Percentiles rank a stretch among this genome's conserved stretches.
These are phyloP conservation scores for Pterostichus niger DNA, from an alignment of 2,888 invertebrate genomes.

Conservation along the genomic window DNA sequence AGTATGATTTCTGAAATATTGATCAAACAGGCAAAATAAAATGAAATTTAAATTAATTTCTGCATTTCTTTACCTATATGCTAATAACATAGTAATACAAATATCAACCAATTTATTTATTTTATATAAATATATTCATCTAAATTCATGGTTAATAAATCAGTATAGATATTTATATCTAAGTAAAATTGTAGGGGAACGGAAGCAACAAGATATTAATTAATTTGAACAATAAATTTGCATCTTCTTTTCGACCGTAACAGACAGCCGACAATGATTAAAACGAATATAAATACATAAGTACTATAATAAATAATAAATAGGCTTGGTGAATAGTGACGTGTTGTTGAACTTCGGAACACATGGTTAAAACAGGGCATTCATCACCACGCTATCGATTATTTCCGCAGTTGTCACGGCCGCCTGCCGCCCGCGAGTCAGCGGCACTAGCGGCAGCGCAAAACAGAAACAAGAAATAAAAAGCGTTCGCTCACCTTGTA, in stretches of 20 bases:
- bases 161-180: too few species aligned
- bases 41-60: too few species aligned
- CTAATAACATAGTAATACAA: too few species aligned
- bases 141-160: too few species aligned
- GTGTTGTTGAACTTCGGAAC: constrained; percentile 17
- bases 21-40: too few species aligned
- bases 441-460: background rate
- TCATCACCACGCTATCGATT: constrained; percentile 33
- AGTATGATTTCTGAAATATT: too few species aligned
- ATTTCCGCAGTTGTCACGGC: constrained; percentile 23
- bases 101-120: too few species aligned
- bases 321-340: constrained; percentile 16
- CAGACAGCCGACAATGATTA: too few species aligned
- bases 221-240: background rate
- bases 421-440: constrained; percentile 4
- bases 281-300: background rate
- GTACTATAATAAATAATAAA: constrained; percentile 35
- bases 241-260: background rate
- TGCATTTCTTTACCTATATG: too few species aligned
- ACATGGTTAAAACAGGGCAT: constrained; percentile 39
- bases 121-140: too few species aligned
- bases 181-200: too few species aligned
- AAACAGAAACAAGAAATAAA: constrained; percentile 1
- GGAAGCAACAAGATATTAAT: too few species aligned
- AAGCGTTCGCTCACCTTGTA: constrained; percentile 84